phyloP scores from a whole-genome alignment of 2,113 vertebrate species.

The Neogobius melanostomus region DNA sequence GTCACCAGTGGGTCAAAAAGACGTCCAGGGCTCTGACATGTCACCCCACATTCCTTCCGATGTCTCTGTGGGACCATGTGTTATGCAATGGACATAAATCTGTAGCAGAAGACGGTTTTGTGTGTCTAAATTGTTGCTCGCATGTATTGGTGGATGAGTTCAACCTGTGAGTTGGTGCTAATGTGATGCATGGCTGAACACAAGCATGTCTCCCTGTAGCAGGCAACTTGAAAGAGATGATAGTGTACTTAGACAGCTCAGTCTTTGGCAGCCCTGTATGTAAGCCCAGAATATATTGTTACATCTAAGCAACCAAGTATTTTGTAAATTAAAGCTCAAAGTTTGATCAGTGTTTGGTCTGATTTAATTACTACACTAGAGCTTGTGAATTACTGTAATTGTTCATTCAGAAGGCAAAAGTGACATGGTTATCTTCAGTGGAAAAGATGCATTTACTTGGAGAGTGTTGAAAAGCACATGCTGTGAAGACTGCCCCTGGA shows the following conservation, averaged over 20 bases:
- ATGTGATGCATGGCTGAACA: slow-evolving; percentile 12
- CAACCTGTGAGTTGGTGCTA: background rate
- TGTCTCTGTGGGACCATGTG: slow-evolving; percentile 13
- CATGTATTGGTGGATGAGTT: background rate
- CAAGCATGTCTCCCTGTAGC: slow-evolving; percentile 21
- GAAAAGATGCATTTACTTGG: slow-evolving; percentile 15
- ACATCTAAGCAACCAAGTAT: background rate
- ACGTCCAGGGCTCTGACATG: slow-evolving; percentile 14
- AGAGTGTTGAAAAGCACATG: slow-evolving; percentile 26
- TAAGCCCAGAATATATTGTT: too few species aligned
- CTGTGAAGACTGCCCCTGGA: slow-evolving; percentile 52
- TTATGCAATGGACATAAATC: slow-evolving; percentile 16
- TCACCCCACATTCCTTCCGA: slow-evolving; percentile 24
- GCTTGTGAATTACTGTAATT: background rate
- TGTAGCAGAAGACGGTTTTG: background rate
- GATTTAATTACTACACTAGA: background rate
- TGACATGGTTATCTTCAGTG: slow-evolving; percentile 32
- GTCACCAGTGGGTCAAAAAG: slow-evolving; percentile 20
- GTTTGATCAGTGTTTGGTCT: background rate
- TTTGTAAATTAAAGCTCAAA: background rate
- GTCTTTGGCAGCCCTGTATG: background rate
- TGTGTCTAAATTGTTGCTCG: slow-evolving; percentile 14
- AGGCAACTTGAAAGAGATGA: slow-evolving; percentile 13
- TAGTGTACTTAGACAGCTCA: slow-evolving; percentile 4
- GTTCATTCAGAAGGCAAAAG: slow-evolving; percentile 17